phyloP scores from a whole-genome alignment of 2,888 invertebrate genomes.

The Habroteleia sp. region DNA sequence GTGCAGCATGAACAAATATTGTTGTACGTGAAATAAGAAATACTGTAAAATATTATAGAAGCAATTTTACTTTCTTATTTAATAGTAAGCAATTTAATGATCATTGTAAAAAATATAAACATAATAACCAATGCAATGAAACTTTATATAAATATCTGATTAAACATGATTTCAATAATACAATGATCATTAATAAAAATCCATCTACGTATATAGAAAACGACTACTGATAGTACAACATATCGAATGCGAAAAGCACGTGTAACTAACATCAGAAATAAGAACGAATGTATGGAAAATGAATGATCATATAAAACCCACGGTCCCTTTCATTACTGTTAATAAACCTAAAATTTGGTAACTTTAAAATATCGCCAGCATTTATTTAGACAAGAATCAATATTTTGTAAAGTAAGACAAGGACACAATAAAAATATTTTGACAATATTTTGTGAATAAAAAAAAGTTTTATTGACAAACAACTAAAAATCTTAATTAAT shows the following conservation, averaged over 20 bases:
- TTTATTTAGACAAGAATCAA: background rate
- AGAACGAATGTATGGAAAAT: conserved; percentile 34
- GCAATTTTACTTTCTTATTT: conserved; percentile 30
- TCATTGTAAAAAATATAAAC: too few relatives aligned
- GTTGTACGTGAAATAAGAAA: conserved; percentile 10
- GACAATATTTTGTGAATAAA: too few relatives aligned
- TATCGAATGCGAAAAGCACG: conserved; percentile 61
- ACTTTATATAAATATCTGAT: too few relatives aligned
- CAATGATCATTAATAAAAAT: conserved; percentile 43
- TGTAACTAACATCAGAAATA: conserved; percentile 50
- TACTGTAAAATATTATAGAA: conserved; percentile 34
- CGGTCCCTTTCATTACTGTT: too few relatives aligned
- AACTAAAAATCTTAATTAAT: background rate
- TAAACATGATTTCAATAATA: background rate
- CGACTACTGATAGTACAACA: conserved; percentile 56
- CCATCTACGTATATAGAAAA: conserved; percentile 54
- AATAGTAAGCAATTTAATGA: conserved; percentile 44
- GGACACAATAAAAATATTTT: too few relatives aligned
- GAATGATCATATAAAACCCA: conserved; percentile 35
- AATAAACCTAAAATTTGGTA: too few relatives aligned
- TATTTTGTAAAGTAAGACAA: too few relatives aligned
- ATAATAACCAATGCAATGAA: too few relatives aligned
- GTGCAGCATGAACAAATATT: conserved; percentile 7
- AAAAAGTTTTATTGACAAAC: too few relatives aligned
- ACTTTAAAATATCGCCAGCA: too few relatives aligned